Base-by-base conservation (phyloP, 2,113 vertebrate genomes). In the Calypte anna region DNA sequence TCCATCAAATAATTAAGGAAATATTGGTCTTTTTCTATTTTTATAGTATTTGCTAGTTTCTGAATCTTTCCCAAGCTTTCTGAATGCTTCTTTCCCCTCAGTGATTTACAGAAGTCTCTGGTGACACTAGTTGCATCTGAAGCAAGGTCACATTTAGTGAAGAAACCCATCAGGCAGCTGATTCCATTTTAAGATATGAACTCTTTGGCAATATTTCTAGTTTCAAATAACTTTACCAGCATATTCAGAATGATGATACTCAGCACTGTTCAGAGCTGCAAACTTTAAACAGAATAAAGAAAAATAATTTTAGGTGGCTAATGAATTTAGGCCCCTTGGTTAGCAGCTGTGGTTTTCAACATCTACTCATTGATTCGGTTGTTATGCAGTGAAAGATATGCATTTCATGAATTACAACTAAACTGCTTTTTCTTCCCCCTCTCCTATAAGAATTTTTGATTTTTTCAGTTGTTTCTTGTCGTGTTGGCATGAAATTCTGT, bases 1-100 rank as follows among this genome's bases (percentile, higher is more conserved):
- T 90, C 82, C 70, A 70, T 91, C 64, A 79, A 88, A 94, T 76
- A 86, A 91, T 93, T 94, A 91, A 48, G 38, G 31, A 67, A 63
- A 86, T 76, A 55, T 28, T 31, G n/a, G 36, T 80, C 24, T 3
- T 57, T 90, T 81, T 81, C 57, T 77, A 1, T 63, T 80, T 72
- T 46, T 54, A 8, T 17, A 25, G 24, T 62, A 46, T 92, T 93
- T 91, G 8, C 14, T 43, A 31, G 23, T 73, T 62, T 90, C 27
- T 77, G 44, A 92, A 78, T 5, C 8, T 80, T 77, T 85, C 16
- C 38, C 31, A 53, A 8, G 36, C n/a, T 72, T 21, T 55, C 25
- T 82, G 73, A 36, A 40, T 86, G 31, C 30, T 67, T 70, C n/a
- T 91, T 91, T 73, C 9, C 20, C 14, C 21, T 61, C 18, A 30